phyloP scores from a whole-genome alignment of 2,888 invertebrate genomes.

The Drosophila prolongata region DNA sequence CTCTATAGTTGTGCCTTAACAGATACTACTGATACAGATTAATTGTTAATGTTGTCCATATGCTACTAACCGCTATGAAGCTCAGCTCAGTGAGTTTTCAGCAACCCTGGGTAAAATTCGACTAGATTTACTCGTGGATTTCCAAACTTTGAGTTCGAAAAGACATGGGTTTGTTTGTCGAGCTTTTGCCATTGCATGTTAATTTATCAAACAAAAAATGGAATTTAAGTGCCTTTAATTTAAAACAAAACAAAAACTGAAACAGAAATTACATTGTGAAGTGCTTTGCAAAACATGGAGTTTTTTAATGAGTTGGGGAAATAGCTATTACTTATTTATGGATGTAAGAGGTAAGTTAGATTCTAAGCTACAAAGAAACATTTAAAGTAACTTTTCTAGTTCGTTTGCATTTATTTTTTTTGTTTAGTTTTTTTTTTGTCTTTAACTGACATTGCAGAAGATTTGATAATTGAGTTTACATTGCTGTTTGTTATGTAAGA shows the following conservation, averaged over 20 bases:
- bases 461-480: slow-evolving; percentile 57
- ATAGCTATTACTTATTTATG: no score
- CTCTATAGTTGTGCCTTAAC: slow-evolving; percentile 47
- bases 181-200: slow-evolving; percentile 53
- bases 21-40: slow-evolving; percentile 54
- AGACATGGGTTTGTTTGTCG: neutral
- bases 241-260: slow-evolving; percentile 46
- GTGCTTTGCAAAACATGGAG: slow-evolving; percentile 33
- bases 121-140: neutral
- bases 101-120: slow-evolving; percentile 12
- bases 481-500: slow-evolving; percentile 64
- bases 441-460: slow-evolving; percentile 81
- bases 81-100: slow-evolving; percentile 26
- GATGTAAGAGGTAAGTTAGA: no score
- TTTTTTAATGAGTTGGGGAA: neutral
- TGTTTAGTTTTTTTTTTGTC: slow-evolving; percentile 58
- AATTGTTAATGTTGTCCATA: slow-evolving; percentile 66
- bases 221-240: slow-evolving; percentile 73
- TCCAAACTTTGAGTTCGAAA: slow-evolving; percentile 3
- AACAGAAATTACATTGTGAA: slow-evolving; percentile 48
- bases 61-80: slow-evolving; percentile 35
- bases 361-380: neutral
- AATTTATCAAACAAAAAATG: slow-evolving; percentile 60
- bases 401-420: slow-evolving; percentile 77
- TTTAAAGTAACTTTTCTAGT: slow-evolving; percentile 71